Evolutionary conservation across 2,797 vertebrate genomes (phyloP).

Genomic region (Anas flavirostris): DNA sequence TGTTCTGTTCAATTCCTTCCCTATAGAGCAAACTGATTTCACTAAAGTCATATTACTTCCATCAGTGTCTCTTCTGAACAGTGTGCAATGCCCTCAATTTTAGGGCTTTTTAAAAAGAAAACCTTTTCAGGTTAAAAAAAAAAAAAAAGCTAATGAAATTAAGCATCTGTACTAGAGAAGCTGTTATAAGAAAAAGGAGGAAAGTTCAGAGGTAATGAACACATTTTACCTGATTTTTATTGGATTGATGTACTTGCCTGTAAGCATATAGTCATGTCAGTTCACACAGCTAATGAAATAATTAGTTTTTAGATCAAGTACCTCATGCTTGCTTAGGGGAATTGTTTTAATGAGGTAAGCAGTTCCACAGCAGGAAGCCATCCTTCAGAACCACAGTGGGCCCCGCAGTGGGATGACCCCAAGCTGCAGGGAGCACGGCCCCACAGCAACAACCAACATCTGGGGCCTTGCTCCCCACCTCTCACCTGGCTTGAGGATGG

Average conservation of each 20-base stretch:
- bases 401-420: neutral
- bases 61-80: neutral
- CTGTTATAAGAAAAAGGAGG: neutral
- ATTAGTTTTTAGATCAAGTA: neutral
- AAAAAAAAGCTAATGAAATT: neutral
- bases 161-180: neutral
- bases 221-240: neutral
- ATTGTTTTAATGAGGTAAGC: neutral
- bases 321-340: neutral
- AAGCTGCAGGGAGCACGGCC: neutral
- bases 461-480: too few relatives aligned
- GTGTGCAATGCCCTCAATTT: neutral
- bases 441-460: constrained; percentile 62
- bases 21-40: neutral
- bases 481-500: too few relatives aligned
- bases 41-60: neutral
- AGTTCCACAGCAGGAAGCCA: neutral
- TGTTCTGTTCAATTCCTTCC: neutral
- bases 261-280: neutral
- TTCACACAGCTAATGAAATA: neutral
- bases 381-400: neutral
- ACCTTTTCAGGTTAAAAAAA: neutral
- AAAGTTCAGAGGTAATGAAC: neutral
- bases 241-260: neutral
- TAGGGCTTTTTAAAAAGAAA: neutral